phyloP scores from a whole-genome alignment of 2,888 invertebrate species.

The Coenonympha arcania region DNA sequence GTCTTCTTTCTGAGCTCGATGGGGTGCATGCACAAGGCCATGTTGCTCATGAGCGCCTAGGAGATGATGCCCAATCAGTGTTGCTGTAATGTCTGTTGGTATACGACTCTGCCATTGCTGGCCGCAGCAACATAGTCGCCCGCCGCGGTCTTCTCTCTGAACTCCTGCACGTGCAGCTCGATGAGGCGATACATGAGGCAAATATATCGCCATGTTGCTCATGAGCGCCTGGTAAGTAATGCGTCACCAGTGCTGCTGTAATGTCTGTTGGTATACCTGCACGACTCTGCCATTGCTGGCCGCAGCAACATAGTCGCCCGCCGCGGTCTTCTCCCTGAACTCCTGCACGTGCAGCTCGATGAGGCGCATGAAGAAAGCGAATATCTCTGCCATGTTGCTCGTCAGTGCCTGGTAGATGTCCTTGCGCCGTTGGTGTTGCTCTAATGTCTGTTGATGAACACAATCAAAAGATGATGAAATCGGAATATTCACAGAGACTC shows the following conservation, averaged over 20 bases:
- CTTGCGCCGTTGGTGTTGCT: conserved; percentile 89
- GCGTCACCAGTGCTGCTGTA: conserved; percentile 87
- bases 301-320: conserved; percentile 78
- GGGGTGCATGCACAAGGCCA: conserved; percentile 87
- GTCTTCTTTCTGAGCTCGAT: conserved; percentile 83
- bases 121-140: conserved; percentile 78
- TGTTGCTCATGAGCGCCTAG: conserved; percentile 88
- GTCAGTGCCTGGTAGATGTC: conserved; percentile 93
- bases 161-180: conserved; percentile 84
- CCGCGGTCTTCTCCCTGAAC: conserved; percentile 78
- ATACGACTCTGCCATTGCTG: conserved; percentile 83
- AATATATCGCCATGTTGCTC: conserved; percentile 92
- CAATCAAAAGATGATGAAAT: too few species aligned
- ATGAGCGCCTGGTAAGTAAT: conserved; percentile 92
- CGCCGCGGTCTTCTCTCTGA: conserved; percentile 77
- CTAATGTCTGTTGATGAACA: conserved; percentile 80
- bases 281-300: conserved; percentile 85
- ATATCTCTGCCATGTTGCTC: conserved; percentile 90
- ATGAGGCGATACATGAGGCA: conserved; percentile 87
- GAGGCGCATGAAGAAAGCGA: conserved; percentile 86
- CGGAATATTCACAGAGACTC: too few species aligned
- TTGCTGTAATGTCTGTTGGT: conserved; percentile 72
- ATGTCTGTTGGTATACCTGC: conserved; percentile 66
- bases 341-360: conserved; percentile 86
- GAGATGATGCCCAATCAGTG: conserved; percentile 91